These are phyloP conservation scores for Euleptes europaea DNA, from an alignment of 2,113 vertebrate genomes.

Conservation along the genomic window DNA sequence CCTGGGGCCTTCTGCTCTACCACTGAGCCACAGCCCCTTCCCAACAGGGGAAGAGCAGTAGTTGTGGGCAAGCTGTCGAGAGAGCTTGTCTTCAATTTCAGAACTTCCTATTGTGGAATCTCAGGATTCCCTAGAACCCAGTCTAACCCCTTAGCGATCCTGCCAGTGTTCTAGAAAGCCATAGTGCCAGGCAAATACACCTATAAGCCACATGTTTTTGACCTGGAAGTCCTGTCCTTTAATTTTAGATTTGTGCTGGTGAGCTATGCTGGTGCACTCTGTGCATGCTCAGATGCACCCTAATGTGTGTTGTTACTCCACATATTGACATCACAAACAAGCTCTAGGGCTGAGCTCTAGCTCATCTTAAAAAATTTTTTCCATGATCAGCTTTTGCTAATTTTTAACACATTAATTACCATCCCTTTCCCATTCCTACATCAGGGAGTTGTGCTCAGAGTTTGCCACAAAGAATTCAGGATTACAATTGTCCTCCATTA, in stretches of 20 bases:
- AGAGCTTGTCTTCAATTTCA: too few relatives aligned
- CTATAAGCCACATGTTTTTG: too few relatives aligned
- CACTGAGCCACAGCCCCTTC: too few relatives aligned
- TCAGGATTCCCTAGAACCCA: background rate
- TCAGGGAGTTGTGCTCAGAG: background rate
- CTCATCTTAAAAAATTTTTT: background rate
- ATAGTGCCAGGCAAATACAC: too few relatives aligned
- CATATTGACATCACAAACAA: background rate
- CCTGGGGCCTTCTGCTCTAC: too few relatives aligned
- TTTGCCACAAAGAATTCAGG: background rate
- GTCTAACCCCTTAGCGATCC: background rate
- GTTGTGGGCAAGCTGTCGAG: too few relatives aligned
- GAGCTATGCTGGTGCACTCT: too few relatives aligned
- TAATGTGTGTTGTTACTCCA: background rate
- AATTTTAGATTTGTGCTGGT: background rate
- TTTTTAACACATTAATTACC: background rate
- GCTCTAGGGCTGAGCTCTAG: background rate
- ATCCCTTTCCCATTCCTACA: background rate
- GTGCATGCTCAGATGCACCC: too few relatives aligned
- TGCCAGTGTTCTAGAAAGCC: too few relatives aligned
- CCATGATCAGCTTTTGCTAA: background rate
- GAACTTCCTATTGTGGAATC: background rate
- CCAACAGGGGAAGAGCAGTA: too few relatives aligned
- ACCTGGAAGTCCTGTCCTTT: background rate
- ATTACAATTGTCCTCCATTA: background rate